These are phyloP conservation scores for Sebastes fasciatus DNA, from an alignment of 2,113 vertebrate species.

Conservation along the genomic window DNA sequence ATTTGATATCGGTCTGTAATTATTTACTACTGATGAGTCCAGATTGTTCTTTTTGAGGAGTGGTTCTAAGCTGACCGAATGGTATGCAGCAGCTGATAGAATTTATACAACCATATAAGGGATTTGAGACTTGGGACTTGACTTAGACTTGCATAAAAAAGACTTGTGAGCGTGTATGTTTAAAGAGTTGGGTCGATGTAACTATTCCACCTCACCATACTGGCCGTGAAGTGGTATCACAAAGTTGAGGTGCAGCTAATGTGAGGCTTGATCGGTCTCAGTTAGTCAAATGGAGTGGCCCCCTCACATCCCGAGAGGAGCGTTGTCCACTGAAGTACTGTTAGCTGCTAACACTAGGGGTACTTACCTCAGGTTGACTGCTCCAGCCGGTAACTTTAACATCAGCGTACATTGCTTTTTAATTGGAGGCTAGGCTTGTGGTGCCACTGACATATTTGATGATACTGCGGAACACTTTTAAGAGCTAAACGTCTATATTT, in stretches of 20 bases:
- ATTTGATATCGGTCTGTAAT: too few species aligned
- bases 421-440: neutral
- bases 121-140: too few species aligned
- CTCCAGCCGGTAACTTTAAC: neutral
- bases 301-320: neutral
- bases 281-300: neutral
- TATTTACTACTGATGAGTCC: too few species aligned
- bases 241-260: neutral
- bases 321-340: neutral
- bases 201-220: neutral
- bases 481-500: neutral
- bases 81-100: too few species aligned
- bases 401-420: neutral
- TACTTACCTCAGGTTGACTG: neutral
- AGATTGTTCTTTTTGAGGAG: too few species aligned
- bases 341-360: neutral
- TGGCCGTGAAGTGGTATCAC: neutral
- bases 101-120: too few species aligned
- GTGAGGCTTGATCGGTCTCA: conserved; percentile 6
- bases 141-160: too few species aligned
- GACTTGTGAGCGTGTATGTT: neutral
- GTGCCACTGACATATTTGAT: neutral
- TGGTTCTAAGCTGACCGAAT: too few species aligned
- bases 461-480: neutral
- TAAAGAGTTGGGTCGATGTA: neutral